Evolutionary conservation across 2,113 vertebrate species (phyloP).

Genomic region (Cinclus mexicanus): DNA sequence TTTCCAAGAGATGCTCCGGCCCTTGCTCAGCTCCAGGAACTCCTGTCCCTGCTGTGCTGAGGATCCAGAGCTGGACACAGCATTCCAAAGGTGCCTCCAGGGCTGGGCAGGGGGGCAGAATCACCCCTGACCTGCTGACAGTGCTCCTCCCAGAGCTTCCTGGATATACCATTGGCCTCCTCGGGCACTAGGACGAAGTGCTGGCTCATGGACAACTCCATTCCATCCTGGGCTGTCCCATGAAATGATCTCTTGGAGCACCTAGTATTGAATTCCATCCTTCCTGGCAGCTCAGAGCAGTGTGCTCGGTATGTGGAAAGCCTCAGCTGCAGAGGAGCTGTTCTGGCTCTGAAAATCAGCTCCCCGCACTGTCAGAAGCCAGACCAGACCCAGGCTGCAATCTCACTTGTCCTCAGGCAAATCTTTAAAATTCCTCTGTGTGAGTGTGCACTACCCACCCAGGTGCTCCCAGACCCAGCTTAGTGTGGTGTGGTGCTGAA

Average conservation of each 20-base stretch:
- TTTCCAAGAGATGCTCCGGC: fast-evolving
- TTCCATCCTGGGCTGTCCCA: background rate
- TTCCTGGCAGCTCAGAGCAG: background rate
- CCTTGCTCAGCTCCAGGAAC: background rate
- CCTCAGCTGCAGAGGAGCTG: background rate
- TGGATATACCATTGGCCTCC: background rate
- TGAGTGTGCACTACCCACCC: too few species aligned
- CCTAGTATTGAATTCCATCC: background rate
- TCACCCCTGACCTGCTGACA: background rate
- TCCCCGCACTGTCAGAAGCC: background rate
- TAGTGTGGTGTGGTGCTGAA: background rate
- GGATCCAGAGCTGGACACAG: background rate
- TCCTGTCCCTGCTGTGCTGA: background rate
- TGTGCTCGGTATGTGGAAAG: background rate
- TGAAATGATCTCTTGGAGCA: background rate
- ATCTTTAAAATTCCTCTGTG: background rate
- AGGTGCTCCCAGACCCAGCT: background rate
- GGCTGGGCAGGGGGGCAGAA: background rate
- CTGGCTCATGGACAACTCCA: background rate
- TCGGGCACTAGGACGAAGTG: background rate
- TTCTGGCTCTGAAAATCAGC: background rate
- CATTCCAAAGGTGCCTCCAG: background rate
- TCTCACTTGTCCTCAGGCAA: background rate
- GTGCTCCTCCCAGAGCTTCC: background rate
- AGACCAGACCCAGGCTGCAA: background rate